phyloP scores from a whole-genome alignment of 2,797 vertebrate species.

The Neosalanx taihuensis region DNA sequence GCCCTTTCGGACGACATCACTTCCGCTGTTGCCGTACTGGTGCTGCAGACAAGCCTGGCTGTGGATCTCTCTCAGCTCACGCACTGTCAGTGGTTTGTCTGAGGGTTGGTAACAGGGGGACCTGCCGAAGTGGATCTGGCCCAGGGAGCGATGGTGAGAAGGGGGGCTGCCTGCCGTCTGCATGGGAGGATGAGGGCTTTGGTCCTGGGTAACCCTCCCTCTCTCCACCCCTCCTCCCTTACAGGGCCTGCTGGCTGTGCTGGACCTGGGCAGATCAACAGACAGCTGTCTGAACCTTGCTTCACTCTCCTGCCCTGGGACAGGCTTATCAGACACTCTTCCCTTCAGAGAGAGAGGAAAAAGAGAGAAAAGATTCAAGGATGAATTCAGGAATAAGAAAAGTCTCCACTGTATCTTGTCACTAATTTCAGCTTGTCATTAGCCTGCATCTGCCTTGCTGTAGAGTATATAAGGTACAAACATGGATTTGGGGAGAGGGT shows the following conservation, averaged over 20 bases:
- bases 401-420: not conserved
- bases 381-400: not conserved
- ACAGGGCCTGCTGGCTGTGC: conserved; percentile 7
- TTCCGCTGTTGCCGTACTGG: not conserved
- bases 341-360: conserved; percentile 31
- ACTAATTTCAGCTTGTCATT: not conserved
- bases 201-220: conserved; percentile 9
- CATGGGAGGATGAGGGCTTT: not conserved
- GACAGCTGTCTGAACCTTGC: not conserved
- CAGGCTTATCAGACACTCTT: conserved; percentile 4
- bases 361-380: not conserved
- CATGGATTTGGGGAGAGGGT: no score
- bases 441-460: no score
- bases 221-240: conserved; percentile 29
- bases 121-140: conserved; percentile 42
- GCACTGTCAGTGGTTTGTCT: conserved; percentile 30
- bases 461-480: no score
- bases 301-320: conserved; percentile 3
- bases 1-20: conserved; percentile 1
- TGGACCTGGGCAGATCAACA: conserved; percentile 21
- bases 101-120: conserved; percentile 40
- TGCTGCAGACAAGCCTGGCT: conserved; percentile 28
- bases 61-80: conserved; percentile 35
- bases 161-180: conserved; percentile 36
- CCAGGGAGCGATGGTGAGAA: conserved; percentile 53